Base-by-base conservation (phyloP, 2,797 vertebrate genomes). In the Scolopax rusticola region DNA sequence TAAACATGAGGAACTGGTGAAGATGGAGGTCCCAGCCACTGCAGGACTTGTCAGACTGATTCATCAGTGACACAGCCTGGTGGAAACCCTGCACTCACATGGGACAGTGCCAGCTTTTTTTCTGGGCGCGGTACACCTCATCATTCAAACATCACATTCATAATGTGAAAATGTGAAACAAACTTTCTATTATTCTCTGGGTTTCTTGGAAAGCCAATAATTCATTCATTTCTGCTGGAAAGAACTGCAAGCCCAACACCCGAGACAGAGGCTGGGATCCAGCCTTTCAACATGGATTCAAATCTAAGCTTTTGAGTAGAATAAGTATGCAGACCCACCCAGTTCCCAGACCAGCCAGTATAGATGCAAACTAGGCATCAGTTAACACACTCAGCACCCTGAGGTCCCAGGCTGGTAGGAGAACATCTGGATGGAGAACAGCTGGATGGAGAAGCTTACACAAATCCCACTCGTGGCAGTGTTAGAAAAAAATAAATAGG, bases 131-230 rank as follows among this genome's bases (percentile, higher is more conserved):
- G 36, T 32, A 77, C 53, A 80, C 71, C 82, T 95, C 87, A 94
- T 80, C 43, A 36, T 86, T 94, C 89, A 93, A 92, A 32, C 15
- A 81, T 12, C 7, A 2, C 53, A 60, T 57, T 76, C 51, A 14
- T 82, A 87, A 84, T 84, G 20, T 32, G 30, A n/a, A 71, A 90
- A 76, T 2, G 32, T 63, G 54, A 94, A 95, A 93, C 41, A 83
- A 78, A 63, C 76, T 65, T 92, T 68, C 82, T 63, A n/a, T 87
- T 75, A 79, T 63, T 71, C 41, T 45, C 73, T 56, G 21, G 11
- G 81, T 93, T 94, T 84, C 76, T 59, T 2, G 76, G 54, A 61
- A 92, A 96, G 68, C 15, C 16, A 89, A 69, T 86, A 93, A 75
- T 90, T 86, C 65, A 84, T 83, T 86, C 2, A 23, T 56, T 94